phyloP scores from a whole-genome alignment of 1,140 invertebrate species.

The Panagrolaimus sp. region DNA sequence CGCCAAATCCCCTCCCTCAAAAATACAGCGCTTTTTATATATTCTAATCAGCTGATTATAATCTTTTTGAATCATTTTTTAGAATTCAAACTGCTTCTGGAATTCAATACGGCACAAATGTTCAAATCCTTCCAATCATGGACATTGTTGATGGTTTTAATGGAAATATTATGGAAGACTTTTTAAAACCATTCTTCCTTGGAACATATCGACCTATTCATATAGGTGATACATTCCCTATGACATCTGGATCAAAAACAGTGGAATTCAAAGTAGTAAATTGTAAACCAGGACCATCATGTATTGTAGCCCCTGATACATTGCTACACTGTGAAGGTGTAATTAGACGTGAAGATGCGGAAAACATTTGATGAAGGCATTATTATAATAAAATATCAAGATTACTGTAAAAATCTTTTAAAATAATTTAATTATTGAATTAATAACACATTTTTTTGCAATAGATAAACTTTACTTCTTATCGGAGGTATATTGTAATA shows the following conservation, averaged over 20 bases:
- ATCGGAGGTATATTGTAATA: too few relatives aligned
- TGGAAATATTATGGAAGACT: constrained; percentile 95
- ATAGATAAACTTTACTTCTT: too few relatives aligned
- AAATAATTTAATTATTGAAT: too few relatives aligned
- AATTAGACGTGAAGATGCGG: constrained; percentile 96
- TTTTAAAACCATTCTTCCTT: constrained; percentile 95
- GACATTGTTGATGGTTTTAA: constrained; percentile 96
- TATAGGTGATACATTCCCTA: constrained; percentile 94
- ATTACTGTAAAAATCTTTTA: too few relatives aligned
- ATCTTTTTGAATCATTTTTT: neutral
- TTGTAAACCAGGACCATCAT: constrained; percentile 92
- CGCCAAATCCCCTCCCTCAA: too few relatives aligned
- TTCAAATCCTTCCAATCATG: constrained; percentile 97
- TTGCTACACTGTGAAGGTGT: constrained; percentile 98
- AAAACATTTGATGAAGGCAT: too few relatives aligned
- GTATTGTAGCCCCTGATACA: constrained; percentile 98
- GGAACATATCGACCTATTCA: constrained; percentile 97
- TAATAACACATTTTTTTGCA: too few relatives aligned
- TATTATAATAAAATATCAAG: too few relatives aligned
- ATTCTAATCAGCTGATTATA: too few relatives aligned
- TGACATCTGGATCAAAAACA: constrained; percentile 92
- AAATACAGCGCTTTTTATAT: too few relatives aligned
- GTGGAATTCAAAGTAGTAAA: constrained; percentile 96
- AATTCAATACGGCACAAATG: constrained; percentile 94
- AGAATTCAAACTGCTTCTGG: constrained; percentile 76